phyloP scores from a whole-genome alignment of 1,140 invertebrate species.

The Diplogasteroides magnus region DNA sequence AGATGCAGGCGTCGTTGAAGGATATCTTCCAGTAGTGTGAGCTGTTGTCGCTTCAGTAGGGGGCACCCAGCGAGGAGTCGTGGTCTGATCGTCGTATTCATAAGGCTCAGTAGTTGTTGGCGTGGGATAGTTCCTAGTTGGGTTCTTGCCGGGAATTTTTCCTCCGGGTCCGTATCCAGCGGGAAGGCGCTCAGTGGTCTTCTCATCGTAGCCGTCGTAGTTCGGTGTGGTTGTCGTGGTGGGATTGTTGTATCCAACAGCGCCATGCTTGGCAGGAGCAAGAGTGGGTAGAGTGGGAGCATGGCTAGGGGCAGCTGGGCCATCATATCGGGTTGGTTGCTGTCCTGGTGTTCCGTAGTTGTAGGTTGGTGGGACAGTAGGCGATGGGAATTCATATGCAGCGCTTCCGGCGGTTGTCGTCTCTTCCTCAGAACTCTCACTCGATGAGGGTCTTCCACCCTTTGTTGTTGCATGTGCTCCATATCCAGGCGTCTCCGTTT shows the following conservation, averaged over 20 bases:
- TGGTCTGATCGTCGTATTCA: background rate
- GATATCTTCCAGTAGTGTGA: too few species aligned
- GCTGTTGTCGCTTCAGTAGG: too few species aligned
- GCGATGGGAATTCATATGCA: background rate
- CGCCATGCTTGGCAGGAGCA: too few species aligned
- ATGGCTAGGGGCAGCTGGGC: background rate
- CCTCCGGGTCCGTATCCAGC: background rate
- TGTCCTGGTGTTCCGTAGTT: background rate
- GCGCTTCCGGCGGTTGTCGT: background rate
- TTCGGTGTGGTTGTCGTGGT: background rate
- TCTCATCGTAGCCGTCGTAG: background rate
- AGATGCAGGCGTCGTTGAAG: background rate
- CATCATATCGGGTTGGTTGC: background rate
- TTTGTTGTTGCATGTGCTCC: background rate
- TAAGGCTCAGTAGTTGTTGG: background rate
- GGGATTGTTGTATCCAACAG: background rate
- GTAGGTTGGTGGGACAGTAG: background rate
- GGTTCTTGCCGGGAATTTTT: background rate
- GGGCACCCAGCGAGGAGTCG: too few species aligned
- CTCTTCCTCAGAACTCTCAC: background rate
- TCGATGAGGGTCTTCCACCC: background rate
- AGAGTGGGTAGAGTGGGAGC: background rate
- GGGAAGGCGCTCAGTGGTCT: background rate
- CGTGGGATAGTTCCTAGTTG: background rate
- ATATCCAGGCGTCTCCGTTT: too few species aligned